A percentile compares a stretch with the other conserved stretches of the same genome.
Conservation (phyloP, 1,140 invertebrate genomes). For the Rhysida immarginata region DNA sequence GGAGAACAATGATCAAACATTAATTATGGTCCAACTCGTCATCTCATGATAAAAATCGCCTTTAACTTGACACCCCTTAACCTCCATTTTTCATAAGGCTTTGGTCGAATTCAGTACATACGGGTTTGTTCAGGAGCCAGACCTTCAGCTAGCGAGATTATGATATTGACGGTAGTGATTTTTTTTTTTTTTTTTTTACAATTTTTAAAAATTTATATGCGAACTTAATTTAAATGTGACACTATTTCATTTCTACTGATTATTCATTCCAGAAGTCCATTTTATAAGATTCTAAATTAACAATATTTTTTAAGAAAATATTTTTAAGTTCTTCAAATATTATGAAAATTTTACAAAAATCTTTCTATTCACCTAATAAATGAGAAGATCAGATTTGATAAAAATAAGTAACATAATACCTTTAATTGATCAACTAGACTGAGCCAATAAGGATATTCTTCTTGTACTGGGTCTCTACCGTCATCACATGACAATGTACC, state of each 20-base stretch:
- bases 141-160: too few relatives aligned
- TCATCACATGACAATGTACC: conserved; percentile 21
- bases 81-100: too few relatives aligned
- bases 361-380: neutral
- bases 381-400: neutral
- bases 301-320: neutral
- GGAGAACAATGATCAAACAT: too few relatives aligned
- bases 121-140: too few relatives aligned
- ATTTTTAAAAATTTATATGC: too few relatives aligned
- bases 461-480: conserved; percentile 48
- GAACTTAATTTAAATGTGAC: neutral
- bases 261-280: neutral
- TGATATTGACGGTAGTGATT: too few relatives aligned
- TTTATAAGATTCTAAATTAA: neutral
- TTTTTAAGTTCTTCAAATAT: neutral
- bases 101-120: too few relatives aligned
- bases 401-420: conserved; percentile 24
- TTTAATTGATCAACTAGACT: conserved; percentile 71
- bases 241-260: neutral
- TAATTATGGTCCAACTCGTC: too few relatives aligned
- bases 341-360: neutral
- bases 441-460: conserved; percentile 72
- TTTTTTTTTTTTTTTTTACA: too few relatives aligned
- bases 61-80: too few relatives aligned
- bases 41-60: too few relatives aligned